Conservation (phyloP, 2,797 vertebrate genomes). For the Propithecus deckenii region DNA sequence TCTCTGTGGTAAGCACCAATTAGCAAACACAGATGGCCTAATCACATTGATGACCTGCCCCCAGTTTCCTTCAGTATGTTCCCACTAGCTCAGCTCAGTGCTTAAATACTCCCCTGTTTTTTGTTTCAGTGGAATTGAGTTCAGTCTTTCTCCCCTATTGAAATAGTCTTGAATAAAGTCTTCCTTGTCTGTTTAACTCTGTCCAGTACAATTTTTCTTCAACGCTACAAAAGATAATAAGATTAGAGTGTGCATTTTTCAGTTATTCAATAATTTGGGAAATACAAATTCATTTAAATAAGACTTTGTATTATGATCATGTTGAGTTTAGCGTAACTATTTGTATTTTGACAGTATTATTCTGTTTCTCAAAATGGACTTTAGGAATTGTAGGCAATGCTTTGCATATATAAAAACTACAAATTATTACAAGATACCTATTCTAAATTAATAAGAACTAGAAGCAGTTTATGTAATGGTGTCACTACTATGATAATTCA, state of each 20-base stretch:
- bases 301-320: neutral
- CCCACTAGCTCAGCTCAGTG: neutral
- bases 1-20: neutral
- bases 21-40: neutral
- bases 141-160: neutral
- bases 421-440: neutral
- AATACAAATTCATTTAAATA: slow-evolving; percentile 14
- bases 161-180: neutral
- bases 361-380: slow-evolving; percentile 18
- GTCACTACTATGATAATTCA: neutral
- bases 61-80: neutral
- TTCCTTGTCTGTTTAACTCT: neutral
- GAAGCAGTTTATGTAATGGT: neutral
- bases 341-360: neutral
- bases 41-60: neutral
- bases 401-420: neutral
- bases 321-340: neutral
- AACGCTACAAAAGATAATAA: neutral
- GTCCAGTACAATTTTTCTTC: neutral
- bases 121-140: neutral
- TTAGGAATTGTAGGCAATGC: neutral
- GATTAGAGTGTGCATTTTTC: neutral
- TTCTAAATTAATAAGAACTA: neutral
- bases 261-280: neutral
- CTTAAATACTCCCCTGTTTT: neutral